Evolutionary conservation across 2,797 vertebrate genomes (phyloP).

Genomic region (Coregonus suidteri): DNA sequence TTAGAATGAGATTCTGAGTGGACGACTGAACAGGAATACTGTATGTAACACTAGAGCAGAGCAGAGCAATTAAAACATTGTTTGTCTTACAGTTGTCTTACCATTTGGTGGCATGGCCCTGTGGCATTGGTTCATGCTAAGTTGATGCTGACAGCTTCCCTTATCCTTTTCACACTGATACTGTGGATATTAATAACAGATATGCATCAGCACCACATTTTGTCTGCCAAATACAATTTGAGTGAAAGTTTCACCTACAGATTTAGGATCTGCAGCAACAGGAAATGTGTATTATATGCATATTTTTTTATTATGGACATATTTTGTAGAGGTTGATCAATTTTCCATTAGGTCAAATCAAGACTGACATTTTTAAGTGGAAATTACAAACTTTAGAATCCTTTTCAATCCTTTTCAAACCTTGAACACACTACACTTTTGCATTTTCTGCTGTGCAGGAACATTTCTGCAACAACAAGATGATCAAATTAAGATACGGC

Average conservation of each 20-base stretch:
- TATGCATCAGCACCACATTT: background rate
- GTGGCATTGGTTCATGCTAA: background rate
- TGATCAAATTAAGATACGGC: no score
- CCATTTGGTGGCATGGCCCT: background rate
- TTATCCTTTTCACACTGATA: slow-evolving; percentile 14
- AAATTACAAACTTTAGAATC: no score
- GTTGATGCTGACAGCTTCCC: background rate
- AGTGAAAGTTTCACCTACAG: background rate
- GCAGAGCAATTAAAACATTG: background rate
- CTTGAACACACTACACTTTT: no score
- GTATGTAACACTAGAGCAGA: background rate
- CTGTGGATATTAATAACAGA: slow-evolving; percentile 52
- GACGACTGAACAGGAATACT: background rate
- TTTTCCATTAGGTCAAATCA: no score
- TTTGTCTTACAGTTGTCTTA: background rate
- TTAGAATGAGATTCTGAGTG: background rate
- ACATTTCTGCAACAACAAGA: no score
- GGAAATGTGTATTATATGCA: no score
- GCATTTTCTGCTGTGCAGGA: no score
- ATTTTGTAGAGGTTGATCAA: no score
- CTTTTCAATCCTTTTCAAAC: no score
- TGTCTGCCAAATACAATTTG: background rate
- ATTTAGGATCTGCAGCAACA: no score
- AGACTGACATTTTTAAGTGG: no score
- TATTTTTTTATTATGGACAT: no score